Percentiles rank a stretch among this genome's conserved stretches.
Conservation (phyloP, 2,888 invertebrate species). For the Anagyrus pseudococci region DNA sequence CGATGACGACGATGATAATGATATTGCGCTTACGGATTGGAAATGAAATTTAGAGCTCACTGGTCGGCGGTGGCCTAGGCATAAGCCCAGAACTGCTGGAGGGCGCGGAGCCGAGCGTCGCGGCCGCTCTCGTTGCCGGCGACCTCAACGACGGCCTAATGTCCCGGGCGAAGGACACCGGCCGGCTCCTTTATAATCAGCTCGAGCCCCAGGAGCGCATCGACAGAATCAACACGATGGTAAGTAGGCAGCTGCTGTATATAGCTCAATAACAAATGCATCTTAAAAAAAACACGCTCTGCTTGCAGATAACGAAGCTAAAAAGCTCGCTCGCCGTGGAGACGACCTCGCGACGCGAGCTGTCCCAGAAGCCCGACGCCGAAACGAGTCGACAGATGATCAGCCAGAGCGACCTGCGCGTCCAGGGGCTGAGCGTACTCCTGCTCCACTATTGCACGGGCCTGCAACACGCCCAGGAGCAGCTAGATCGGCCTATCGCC, state of each 20-base stretch:
- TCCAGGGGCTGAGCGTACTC: conserved; percentile 89
- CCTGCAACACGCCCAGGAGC: conserved; percentile 79
- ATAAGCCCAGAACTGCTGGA: conserved; percentile 59
- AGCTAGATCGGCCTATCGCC: conserved; percentile 46
- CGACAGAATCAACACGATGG: conserved; percentile 86
- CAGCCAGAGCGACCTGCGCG: conserved; percentile 79
- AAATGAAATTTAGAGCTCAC: conserved; percentile 54
- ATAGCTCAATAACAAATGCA: not conserved
- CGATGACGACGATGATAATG: no score
- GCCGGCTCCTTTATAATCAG: conserved; percentile 79
- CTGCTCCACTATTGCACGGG: conserved; percentile 96
- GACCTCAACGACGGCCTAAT: conserved; percentile 81
- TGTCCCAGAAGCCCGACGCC: conserved; percentile 51
- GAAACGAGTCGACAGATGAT: conserved; percentile 53
- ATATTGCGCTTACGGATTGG: conserved; percentile 24
- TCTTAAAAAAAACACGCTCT: not conserved
- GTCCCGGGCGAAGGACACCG: conserved; percentile 86
- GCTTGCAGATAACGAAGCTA: conserved; percentile 74
- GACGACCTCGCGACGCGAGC: conserved; percentile 64
- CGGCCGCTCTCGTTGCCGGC: conserved; percentile 56
- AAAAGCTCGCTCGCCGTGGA: conserved; percentile 79
- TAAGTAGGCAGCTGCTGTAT: conserved; percentile 60
- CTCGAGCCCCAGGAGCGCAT: conserved; percentile 74
- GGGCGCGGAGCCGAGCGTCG: conserved; percentile 58
- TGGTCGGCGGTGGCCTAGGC: conserved; percentile 57